Percentiles rank a stretch among this genome's conserved stretches.
phyloP scores from a whole-genome alignment of 2,797 vertebrate species.

The Simalia tracyae region DNA sequence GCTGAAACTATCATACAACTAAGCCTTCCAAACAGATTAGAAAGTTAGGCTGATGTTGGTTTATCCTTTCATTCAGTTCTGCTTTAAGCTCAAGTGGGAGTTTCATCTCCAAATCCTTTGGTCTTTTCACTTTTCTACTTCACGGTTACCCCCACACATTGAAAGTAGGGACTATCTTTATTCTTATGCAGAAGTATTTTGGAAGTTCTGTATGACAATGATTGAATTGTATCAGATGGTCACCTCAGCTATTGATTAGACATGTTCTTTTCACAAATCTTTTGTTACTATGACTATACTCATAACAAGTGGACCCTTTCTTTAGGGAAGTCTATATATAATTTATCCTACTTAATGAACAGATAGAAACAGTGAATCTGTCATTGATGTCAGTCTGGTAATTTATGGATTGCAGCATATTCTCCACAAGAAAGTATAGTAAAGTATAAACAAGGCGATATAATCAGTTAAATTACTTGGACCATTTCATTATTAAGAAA shows the following conservation, averaged over 20 bases:
- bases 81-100: not conserved
- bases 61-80: not conserved
- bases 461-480: constrained; percentile 62
- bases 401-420: constrained; percentile 52
- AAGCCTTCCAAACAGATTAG: not conserved
- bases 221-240: constrained; percentile 40
- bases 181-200: not conserved
- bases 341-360: constrained; percentile 74
- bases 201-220: constrained; percentile 22
- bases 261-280: constrained; percentile 65
- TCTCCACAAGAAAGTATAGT: constrained; percentile 41
- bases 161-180: accelerated
- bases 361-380: constrained; percentile 62
- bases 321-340: constrained; percentile 65
- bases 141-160: accelerated
- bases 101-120: too few species aligned
- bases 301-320: constrained; percentile 66
- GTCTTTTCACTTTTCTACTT: not conserved
- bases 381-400: constrained; percentile 41
- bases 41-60: too few species aligned
- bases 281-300: constrained; percentile 56
- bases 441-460: constrained; percentile 49
- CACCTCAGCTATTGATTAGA: constrained; percentile 48
- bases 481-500: constrained; percentile 50
- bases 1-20: not conserved